Percentiles rank a stretch among this genome's conserved stretches.
phyloP scores from a whole-genome alignment of 2,797 vertebrate genomes.

The Hylomyscus alleni region DNA sequence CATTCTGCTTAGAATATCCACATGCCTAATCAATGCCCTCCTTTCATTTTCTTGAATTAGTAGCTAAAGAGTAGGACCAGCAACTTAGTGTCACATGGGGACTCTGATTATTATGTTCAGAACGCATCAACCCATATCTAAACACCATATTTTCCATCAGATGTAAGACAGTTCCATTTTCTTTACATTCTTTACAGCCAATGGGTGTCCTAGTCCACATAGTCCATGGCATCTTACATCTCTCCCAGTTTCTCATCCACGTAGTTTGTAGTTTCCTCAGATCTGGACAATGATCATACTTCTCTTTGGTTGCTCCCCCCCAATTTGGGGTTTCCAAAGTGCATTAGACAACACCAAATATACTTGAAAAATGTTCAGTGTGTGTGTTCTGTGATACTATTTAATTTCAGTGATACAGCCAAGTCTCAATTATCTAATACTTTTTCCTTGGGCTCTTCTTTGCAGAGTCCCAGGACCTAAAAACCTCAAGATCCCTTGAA shows the following conservation, averaged over 20 bases:
- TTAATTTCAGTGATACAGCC: not conserved
- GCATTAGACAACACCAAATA: not conserved
- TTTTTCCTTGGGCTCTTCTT: not conserved
- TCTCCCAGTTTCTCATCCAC: not conserved
- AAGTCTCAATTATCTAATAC: not conserved
- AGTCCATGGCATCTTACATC: not conserved
- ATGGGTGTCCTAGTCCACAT: not conserved
- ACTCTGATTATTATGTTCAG: not conserved
- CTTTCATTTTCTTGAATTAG: conserved; percentile 11
- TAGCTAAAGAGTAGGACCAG: not conserved
- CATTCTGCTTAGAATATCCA: not conserved
- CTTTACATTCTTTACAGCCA: not conserved
- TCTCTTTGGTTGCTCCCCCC: not conserved
- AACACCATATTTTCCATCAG: not conserved
- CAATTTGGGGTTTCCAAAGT: not conserved
- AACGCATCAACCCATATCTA: not conserved
- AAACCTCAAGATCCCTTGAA: not conserved
- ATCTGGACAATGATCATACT: not conserved
- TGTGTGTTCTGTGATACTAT: not conserved
- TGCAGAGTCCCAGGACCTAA: not conserved
- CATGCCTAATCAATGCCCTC: not conserved
- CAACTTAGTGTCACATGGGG: not conserved
- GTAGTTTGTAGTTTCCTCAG: not conserved
- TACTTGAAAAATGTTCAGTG: not conserved
- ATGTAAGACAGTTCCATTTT: not conserved